phyloP scores from a whole-genome alignment of 2,113 vertebrate species.

The Camelus bactrianus region DNA sequence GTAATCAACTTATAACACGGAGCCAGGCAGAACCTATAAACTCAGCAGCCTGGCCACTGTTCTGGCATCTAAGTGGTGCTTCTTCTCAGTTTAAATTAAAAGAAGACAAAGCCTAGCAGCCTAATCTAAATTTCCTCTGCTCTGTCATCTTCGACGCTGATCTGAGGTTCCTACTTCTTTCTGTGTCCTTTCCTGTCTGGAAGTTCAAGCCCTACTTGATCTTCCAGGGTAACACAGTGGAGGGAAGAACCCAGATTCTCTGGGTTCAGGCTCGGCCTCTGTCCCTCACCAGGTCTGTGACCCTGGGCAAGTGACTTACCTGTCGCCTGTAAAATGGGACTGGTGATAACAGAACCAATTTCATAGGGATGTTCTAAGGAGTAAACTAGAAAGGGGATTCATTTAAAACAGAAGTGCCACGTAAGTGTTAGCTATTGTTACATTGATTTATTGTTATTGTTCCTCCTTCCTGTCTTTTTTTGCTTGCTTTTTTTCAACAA shows the following conservation, averaged over 20 bases:
- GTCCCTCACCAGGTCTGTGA: neutral
- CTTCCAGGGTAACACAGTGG: fast-evolving
- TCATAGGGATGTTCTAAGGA: neutral
- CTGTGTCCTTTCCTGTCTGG: neutral
- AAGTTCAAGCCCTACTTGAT: neutral
- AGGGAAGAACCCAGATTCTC: neutral
- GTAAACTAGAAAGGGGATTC: neutral
- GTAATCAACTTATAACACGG: neutral
- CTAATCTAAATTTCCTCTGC: neutral
- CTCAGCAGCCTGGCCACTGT: neutral
- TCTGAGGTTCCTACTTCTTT: neutral
- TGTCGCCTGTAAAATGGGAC: neutral
- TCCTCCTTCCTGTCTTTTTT: neutral
- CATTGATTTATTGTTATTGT: too few species aligned
- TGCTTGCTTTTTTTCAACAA: neutral
- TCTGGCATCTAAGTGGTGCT: neutral
- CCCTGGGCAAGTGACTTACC: neutral
- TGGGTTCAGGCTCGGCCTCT: neutral
- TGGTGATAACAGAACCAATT: neutral
- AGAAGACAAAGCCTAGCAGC: neutral
- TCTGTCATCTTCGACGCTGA: neutral
- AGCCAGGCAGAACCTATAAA: neutral
- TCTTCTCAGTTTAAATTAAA: neutral
- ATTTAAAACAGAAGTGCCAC: neutral
- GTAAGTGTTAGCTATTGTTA: neutral